Evolutionary conservation across 2,797 vertebrate species (phyloP), one percentile per base, ranked within the genome.

Genomic region (Melanotaenia pygmaea): DNA sequence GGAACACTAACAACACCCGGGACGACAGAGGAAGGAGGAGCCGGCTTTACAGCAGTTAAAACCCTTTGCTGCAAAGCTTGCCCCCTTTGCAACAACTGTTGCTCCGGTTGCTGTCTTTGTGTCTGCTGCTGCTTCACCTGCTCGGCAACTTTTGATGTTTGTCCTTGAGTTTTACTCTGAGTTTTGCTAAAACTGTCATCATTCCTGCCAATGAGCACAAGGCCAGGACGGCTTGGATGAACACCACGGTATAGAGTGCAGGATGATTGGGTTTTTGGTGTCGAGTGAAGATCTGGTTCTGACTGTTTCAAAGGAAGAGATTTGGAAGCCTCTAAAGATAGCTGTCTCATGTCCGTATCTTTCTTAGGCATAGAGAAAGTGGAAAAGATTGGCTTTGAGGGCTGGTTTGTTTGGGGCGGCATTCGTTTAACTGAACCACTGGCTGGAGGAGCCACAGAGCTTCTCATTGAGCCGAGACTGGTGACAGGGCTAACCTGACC

Each of bases 351-450:
- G 40, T 91, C 83, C 4, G 70, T 56, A 59, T 92, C 82, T 70
- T 91, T 90, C 28, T 88, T 85, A 0, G 70, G 78, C 22, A 84
- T 20, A 50, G 76, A 64, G n/a, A 81, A 86, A 30, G 81, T 20
- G 45, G 61, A 72, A 4, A 47, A 38, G 12, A 40, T 9, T 13
- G 45, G 11, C 18, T 66, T 43, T 28, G 51, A 34, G 0, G 64
- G 0, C 74, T 70, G 72, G 2, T 40, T 59, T 0, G 37, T 12
- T 59, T 70, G 61, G 4, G 34, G 61, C 3, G 43, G 26, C 18
- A 64, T 0, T 38, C 12, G 35, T 58, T 80, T 47, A 13, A 16
- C 28, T 14, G 26, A 70, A 26, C 1, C 74, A 0, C 34, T 76
- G 0, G 30, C 83, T 37, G 32, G 22, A 8, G 72, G 22, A 18